Evolutionary conservation across 2,797 vertebrate genomes (phyloP).

Genomic region (Lagodon rhomboides): DNA sequence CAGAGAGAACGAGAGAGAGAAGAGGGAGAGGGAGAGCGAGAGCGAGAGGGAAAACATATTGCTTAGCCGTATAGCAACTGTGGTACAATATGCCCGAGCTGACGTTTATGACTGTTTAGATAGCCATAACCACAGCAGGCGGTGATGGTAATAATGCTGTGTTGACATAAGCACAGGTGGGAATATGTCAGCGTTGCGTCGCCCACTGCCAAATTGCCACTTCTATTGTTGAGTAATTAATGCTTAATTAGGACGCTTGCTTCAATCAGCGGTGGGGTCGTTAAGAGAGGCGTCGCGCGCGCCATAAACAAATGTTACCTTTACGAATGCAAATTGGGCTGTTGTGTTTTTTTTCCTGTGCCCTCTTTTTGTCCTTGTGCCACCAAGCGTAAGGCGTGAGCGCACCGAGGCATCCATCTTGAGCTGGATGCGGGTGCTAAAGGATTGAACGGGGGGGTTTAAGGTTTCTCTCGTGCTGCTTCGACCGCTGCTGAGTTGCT

Average conservation of each 20-base stretch:
- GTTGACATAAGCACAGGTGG: slow-evolving; percentile 85
- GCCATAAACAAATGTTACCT: slow-evolving; percentile 77
- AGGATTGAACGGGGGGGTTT: slow-evolving; percentile 24
- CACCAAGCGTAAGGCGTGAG: slow-evolving; percentile 31
- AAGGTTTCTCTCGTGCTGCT: slow-evolving; percentile 27
- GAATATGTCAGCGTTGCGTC: slow-evolving; percentile 77
- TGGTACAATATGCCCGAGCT: slow-evolving; percentile 64
- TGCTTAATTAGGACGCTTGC: slow-evolving; percentile 78
- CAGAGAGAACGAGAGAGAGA: slow-evolving; percentile 29
- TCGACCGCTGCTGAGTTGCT: slow-evolving; percentile 43
- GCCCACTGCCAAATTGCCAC: slow-evolving; percentile 71
- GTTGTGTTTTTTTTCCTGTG: slow-evolving; percentile 18
- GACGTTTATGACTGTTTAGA: slow-evolving; percentile 76
- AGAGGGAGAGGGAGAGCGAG: slow-evolving; percentile 19
- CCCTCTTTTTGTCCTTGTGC: slow-evolving; percentile 71
- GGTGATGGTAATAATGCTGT: slow-evolving; percentile 74
- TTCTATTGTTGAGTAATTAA: slow-evolving; percentile 83
- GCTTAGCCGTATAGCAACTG: slow-evolving; percentile 48
- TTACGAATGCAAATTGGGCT: slow-evolving; percentile 67
- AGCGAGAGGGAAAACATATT: slow-evolving; percentile 63
- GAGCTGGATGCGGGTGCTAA: slow-evolving; percentile 46
- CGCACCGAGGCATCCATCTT: slow-evolving; percentile 58
- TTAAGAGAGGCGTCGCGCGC: slow-evolving; percentile 57
- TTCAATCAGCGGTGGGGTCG: slow-evolving; percentile 68
- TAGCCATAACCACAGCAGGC: slow-evolving; percentile 76